Conservation (phyloP, 2,113 vertebrate genomes). For the Rhinopithecus roxellana region DNA sequence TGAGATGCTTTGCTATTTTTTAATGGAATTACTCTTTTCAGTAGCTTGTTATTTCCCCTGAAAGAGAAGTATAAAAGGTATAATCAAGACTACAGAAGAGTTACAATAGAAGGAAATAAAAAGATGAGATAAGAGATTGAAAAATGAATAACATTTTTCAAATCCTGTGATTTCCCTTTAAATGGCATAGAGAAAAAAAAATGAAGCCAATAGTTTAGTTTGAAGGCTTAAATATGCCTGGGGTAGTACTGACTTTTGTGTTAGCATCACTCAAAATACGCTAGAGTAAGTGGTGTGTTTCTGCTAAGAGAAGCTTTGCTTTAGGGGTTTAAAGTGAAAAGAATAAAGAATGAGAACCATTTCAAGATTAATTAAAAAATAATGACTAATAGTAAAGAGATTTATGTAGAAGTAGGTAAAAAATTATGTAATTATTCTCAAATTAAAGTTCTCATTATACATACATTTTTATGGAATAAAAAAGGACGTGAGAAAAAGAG, state of each 20-base stretch:
- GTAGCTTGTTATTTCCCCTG: background rate
- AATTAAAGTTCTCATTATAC: background rate
- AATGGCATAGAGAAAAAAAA: background rate
- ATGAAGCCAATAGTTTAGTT: background rate
- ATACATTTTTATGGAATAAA: background rate
- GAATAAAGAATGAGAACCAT: accelerated
- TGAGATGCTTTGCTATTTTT: background rate
- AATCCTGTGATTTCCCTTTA: background rate
- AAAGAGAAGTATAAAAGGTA: background rate
- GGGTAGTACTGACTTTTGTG: background rate
- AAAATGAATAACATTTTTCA: slow-evolving; percentile 7
- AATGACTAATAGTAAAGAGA: background rate
- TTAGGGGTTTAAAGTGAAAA: background rate
- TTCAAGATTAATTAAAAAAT: background rate
- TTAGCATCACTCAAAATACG: background rate
- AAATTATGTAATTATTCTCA: background rate
- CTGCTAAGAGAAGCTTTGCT: background rate
- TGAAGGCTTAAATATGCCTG: background rate
- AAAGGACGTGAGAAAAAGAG: accelerated
- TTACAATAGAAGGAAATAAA: background rate
- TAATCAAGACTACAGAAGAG: slow-evolving; percentile 27
- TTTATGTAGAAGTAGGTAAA: background rate
- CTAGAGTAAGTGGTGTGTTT: accelerated
- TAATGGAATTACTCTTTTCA: slow-evolving; percentile 5
- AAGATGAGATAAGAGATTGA: background rate